Conservation (phyloP, 2,113 vertebrate species). For the Rhagologus leucostigma region DNA sequence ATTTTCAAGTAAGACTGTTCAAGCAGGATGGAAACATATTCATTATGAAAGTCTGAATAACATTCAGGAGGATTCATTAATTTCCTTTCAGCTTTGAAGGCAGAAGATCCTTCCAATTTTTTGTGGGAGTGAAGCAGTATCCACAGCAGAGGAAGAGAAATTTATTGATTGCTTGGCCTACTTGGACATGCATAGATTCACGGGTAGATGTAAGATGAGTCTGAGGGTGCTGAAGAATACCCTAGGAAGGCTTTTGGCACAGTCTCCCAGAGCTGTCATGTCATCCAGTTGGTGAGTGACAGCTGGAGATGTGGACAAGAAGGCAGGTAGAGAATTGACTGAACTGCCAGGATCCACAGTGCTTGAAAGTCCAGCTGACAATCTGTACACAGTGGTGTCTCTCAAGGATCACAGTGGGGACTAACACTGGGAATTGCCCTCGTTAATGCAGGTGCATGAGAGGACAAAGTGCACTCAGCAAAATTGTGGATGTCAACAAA, state of each 20-base stretch:
- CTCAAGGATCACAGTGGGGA: background rate
- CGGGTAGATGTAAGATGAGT: background rate
- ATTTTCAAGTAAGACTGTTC: constrained; percentile 13
- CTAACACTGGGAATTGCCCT: background rate
- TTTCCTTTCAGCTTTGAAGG: constrained; percentile 27
- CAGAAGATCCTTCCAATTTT: background rate
- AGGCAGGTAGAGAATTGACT: background rate
- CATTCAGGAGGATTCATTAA: background rate
- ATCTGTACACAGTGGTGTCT: background rate
- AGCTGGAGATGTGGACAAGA: background rate
- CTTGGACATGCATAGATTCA: background rate
- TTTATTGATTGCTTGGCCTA: background rate
- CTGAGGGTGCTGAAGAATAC: background rate
- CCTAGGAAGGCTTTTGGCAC: background rate
- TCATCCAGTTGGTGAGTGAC: background rate
- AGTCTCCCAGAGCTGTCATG: background rate
- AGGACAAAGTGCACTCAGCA: background rate
- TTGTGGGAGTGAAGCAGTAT: background rate
- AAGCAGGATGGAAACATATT: constrained; percentile 5
- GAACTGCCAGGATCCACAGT: background rate
- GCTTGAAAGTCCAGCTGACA: background rate
- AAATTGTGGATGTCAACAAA: background rate
- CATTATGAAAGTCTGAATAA: constrained; percentile 35
- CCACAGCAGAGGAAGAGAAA: background rate
- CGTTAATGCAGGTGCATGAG: background rate